Conservation (phyloP, 2,113 vertebrate species). For the Takifugu bimaculatus region DNA sequence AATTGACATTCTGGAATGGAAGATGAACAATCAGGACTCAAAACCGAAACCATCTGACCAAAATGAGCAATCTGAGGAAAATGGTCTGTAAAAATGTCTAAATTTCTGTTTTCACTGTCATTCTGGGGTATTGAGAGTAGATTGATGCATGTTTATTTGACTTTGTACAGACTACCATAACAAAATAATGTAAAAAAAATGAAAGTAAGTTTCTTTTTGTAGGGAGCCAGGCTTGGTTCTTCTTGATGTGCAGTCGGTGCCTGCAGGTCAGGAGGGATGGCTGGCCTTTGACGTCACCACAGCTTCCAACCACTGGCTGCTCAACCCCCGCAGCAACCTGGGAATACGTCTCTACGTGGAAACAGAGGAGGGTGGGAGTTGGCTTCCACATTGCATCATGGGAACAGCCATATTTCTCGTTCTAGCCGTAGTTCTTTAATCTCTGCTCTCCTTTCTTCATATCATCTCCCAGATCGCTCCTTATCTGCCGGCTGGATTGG, state of each 20-base stretch:
- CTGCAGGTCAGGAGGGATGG: constrained; percentile 87
- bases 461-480: constrained; percentile 76
- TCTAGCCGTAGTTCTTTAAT: neutral
- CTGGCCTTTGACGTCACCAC: constrained; percentile 90
- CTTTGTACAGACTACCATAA: no score
- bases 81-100: no score
- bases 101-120: no score
- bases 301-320: constrained; percentile 86
- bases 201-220: neutral
- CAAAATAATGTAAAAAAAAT: no score
- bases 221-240: constrained; percentile 91
- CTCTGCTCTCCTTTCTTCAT: neutral
- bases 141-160: no score
- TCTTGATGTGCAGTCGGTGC: constrained; percentile 88
- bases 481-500: constrained; percentile 84
- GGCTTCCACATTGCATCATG: neutral
- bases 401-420: neutral
- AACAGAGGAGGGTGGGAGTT: constrained; percentile 81
- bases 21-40: no score
- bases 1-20: no score
- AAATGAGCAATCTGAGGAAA: no score
- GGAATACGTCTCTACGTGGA: constrained; percentile 91
- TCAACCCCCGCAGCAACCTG: constrained; percentile 81
- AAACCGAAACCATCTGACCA: no score
- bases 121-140: no score